A percentile compares a stretch with the other conserved stretches of the same genome.
Evolutionary conservation across 2,888 invertebrate species (phyloP).

Genomic region (Pocota personata): DNA sequence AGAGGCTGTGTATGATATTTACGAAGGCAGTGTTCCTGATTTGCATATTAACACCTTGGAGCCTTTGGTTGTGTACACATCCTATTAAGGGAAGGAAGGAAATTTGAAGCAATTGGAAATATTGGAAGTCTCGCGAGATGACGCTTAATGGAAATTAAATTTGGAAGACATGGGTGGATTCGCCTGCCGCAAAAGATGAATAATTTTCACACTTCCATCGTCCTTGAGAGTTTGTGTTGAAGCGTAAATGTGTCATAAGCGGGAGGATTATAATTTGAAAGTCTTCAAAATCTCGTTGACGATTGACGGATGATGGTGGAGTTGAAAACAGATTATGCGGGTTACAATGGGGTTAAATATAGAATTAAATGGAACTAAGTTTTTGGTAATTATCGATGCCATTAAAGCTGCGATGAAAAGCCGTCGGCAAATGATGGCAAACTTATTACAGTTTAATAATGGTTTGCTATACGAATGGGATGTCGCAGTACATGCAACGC

Average conservation of each 20-base stretch:
- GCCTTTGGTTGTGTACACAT: not conserved
- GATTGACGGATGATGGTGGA: not conserved
- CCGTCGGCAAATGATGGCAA: too few species aligned
- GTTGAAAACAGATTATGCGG: not conserved
- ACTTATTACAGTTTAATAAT: too few species aligned
- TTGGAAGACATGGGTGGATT: conserved; percentile 40
- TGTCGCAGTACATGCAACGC: too few species aligned
- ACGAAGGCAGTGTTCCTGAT: conserved; percentile 14
- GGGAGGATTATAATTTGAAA: conserved; percentile 5
- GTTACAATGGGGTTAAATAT: not conserved
- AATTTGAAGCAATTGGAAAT: not conserved
- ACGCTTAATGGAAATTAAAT: conserved; percentile 66
- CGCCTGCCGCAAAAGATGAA: conserved; percentile 20
- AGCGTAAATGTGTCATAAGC: conserved; percentile 1
- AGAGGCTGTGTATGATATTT: not conserved
- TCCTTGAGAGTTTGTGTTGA: not conserved
- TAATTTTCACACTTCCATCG: conserved; percentile 18
- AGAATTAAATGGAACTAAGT: too few species aligned
- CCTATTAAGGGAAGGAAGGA: not conserved
- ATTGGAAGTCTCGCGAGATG: conserved; percentile 18
- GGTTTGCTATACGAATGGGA: too few species aligned
- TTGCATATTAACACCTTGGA: conserved; percentile 64
- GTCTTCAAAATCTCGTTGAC: not conserved
- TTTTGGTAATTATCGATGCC: too few species aligned
- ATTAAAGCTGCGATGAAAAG: too few species aligned